phyloP scores from a whole-genome alignment of 2,888 invertebrate species.

The Eristalinus aeneus region DNA sequence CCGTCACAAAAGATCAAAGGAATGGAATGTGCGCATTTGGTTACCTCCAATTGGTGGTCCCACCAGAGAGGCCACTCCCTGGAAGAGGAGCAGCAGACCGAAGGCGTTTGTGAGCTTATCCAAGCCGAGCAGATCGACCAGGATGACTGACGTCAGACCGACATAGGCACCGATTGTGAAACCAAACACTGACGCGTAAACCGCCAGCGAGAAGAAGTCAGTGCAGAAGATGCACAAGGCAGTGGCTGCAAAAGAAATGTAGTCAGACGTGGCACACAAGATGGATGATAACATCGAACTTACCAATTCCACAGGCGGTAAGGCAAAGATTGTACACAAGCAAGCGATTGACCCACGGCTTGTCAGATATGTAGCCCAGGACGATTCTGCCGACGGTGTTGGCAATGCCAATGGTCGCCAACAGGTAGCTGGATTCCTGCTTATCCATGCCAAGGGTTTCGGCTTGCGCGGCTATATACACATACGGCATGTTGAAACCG shows the following conservation, averaged over 20 bases:
- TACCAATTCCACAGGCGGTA: conserved; percentile 92
- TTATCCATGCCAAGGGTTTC: conserved; percentile 83
- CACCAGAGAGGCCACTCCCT: conserved; percentile 95
- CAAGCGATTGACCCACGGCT: conserved; percentile 94
- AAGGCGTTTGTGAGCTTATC: conserved; percentile 97
- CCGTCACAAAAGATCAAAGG: neutral
- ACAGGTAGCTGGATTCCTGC: conserved; percentile 85
- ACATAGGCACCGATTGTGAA: conserved; percentile 97
- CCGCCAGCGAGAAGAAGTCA: conserved; percentile 87
- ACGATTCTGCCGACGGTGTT: conserved; percentile 95
- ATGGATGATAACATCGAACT: conserved; percentile 77
- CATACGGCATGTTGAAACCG: conserved; percentile 96
- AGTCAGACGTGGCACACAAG: neutral
- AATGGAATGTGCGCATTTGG: neutral
- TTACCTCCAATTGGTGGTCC: conserved; percentile 97
- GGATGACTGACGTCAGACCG: conserved; percentile 96
- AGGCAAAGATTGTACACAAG: conserved; percentile 94
- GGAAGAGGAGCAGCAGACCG: conserved; percentile 94
- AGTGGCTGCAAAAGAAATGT: conserved; percentile 84
- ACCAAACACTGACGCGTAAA: conserved; percentile 91
- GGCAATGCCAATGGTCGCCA: conserved; percentile 91
- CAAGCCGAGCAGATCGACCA: conserved; percentile 96
- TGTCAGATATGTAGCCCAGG: conserved; percentile 93
- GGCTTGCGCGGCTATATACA: conserved; percentile 90
- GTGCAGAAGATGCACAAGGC: conserved; percentile 88